Base-by-base conservation (phyloP, 2,888 invertebrate species). In the Callyntrura guangdongensis region DNA sequence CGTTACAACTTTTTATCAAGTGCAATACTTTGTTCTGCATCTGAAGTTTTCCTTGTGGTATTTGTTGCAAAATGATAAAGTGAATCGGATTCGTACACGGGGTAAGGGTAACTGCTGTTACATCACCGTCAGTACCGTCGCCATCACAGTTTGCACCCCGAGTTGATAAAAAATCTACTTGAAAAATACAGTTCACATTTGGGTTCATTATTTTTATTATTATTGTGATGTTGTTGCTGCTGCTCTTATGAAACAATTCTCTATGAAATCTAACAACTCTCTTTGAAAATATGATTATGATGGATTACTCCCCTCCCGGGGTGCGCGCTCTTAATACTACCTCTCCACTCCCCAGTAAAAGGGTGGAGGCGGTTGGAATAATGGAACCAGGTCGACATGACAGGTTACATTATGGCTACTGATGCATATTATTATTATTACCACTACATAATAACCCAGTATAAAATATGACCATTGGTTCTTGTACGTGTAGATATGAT, bases 361-460 rank as follows among this genome's bases (percentile, higher is more conserved):
- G 59, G 53, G 86, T 59, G 61, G 67, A 17, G n/a, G 14, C 17
- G 77, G 20, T n/a, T n/a, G 11, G 61, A 36, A 69, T 59, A 59
- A 59, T 25, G 47, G 56, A 74, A 64, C 5, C 87, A 81, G 69
- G 53, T 27, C 81, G 81, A 61, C 69, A 20, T 79, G 87, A 87
- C 82, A 69, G 25, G 67, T 56, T 77, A 49, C 77, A 77, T 77
- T 74, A 47, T 47, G 6, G 36, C 36, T 36, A 36, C 36, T 36
- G 36, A 20, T 74, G 27, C 69, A 69, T 45, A 8, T 27, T 67
- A 27, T 27, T 14, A 27, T 14, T 17, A 36, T 36, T 36, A 36
- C 6, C 3, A 36, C 3, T 4, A 36, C 2, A 36, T 36, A 36
- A 36, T 4, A 6, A 36, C 36, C 36, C 36, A n/a, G n/a, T n/a